Base-by-base conservation (phyloP, 2,888 invertebrate genomes). In the Drosophila trichaetosa region DNA sequence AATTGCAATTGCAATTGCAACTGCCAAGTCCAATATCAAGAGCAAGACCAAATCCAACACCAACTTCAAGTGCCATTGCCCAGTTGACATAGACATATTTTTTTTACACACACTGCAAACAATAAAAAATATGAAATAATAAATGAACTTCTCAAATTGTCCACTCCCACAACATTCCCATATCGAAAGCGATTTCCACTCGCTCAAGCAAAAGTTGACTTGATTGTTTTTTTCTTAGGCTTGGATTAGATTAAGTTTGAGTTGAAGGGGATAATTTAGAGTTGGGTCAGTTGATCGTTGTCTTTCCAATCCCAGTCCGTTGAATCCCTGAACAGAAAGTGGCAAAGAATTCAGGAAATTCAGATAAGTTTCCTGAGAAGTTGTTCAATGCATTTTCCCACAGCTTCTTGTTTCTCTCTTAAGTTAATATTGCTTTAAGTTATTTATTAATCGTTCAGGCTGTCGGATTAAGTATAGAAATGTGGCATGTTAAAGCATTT, bases 1-100 rank as follows among this genome's bases (percentile, higher is more conserved):
- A 21, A 11, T 11, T 27, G 38, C 56, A 56, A n/a, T 29, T 56
- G 56, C 56, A 38, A n/a, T n/a, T 56, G 56, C 56, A 38, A 38
- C 11, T 13, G 27, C 29, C 56, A 38, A 80, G 83, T 80, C 73
- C 87, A 84, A 88, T 76, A 76, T 66, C 85, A 80, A 77, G 59
- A 64, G 51, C 51, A 64, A 59, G 33, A 59, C 10, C 53, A 34
- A 34, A 27, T 29, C 10, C 58, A 54, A 21, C 33, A 33, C 31
- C 66, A 49, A 38, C 31, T 38, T 7, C 38, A 36, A 61, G 49
- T 69, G 62, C 64, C 64, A 77, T 38, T 76, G 65, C 56, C 77
- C 79, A 62, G 67, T 62, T 76, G 80, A 73, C 73, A 73, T 33
- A 63, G 27, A 59, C 63, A 48, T 11, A 52, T 46, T 16, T 18